A percentile compares a stretch with the other conserved stretches of the same genome.
phyloP scores from a whole-genome alignment of 1,140 invertebrate genomes.

The Telenomus remus region DNA sequence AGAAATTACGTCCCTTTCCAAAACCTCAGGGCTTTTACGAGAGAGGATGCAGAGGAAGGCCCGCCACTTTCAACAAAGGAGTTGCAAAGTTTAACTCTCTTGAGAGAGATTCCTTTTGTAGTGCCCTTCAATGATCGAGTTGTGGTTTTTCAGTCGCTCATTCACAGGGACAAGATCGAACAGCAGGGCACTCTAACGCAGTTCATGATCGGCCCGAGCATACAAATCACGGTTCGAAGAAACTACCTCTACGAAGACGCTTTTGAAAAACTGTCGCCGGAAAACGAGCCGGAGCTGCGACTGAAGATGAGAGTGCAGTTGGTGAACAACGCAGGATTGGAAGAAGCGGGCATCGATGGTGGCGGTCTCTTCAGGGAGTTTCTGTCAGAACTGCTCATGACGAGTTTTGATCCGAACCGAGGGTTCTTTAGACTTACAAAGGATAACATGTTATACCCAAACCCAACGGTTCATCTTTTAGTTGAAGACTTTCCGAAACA shows the following conservation, averaged over 20 bases:
- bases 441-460: constrained; percentile 96
- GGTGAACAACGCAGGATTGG: constrained; percentile 90
- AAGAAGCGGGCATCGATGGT: constrained; percentile 97
- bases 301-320: constrained; percentile 91
- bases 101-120: constrained; percentile 95
- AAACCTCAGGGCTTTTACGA: constrained; percentile 78
- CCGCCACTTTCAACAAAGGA: constrained; percentile 92
- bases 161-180: constrained; percentile 82
- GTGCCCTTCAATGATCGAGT: constrained; percentile 93
- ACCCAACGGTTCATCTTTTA: constrained; percentile 90
- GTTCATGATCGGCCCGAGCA: constrained; percentile 85
- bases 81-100: constrained; percentile 88
- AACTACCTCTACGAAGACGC: constrained; percentile 98
- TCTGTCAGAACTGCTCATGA: constrained; percentile 92
- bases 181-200: constrained; percentile 83
- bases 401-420: constrained; percentile 96
- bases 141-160: constrained; percentile 87
- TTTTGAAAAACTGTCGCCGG: constrained; percentile 92
- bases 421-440: constrained; percentile 95
- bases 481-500: constrained; percentile 91
- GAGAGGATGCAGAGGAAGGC: constrained; percentile 82
- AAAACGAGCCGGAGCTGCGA: constrained; percentile 93
- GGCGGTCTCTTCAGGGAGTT: constrained; percentile 96
- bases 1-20: constrained; percentile 80
- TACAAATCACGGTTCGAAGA: constrained; percentile 88